Base-by-base conservation (phyloP, 2,888 invertebrate species). In the Zeuzera pyrina region DNA sequence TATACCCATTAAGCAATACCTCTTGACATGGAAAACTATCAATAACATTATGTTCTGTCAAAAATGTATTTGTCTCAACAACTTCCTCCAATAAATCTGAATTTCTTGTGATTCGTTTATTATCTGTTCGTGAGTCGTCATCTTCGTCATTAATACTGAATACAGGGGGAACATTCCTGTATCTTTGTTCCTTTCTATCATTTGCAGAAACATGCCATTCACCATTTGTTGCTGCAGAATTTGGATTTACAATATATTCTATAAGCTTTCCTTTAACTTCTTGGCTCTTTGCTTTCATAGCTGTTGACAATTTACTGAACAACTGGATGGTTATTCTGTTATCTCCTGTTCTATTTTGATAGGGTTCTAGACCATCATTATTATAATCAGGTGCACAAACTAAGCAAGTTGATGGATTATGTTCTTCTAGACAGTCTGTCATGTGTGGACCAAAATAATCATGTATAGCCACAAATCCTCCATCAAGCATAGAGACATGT, bases 141-240 rank as follows among this genome's bases (percentile, higher is more conserved):
- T 77, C 81, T 63, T 96, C 95, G 58, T 96, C 97, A 52, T 95
- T 95, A 57, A 97, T 95, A 65, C 95, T 95, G 65, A 98, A 98
- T 5, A 97, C 95, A 4, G 95, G 94, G 1, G 93, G 92, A 34
- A 94, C 91, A 74, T 94, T 94, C 47, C 95, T 87, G 65, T 96
- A 95, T 25, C 93, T 87, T 69, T 91, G 95, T n/a, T 93, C 92
- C 50, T 92, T 89, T 61, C 90, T 89, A 56, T 95, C 94, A 35
- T 85, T 87, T 44, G 92, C 91, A 33, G 92, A 94, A 2, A 97
- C 95, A 62, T 95, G 94, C 55, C 91, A 87, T 57, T 93, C 92
- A 22, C 85, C 86, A 40, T 84, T 84, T 16, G 83, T 71, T 23
- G 67, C 56, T 31, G 81, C 88, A 1, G 86, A 85, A 46, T 87